Evolutionary conservation across 2,113 vertebrate genomes (phyloP).

Genomic region (Carassius auratus): DNA sequence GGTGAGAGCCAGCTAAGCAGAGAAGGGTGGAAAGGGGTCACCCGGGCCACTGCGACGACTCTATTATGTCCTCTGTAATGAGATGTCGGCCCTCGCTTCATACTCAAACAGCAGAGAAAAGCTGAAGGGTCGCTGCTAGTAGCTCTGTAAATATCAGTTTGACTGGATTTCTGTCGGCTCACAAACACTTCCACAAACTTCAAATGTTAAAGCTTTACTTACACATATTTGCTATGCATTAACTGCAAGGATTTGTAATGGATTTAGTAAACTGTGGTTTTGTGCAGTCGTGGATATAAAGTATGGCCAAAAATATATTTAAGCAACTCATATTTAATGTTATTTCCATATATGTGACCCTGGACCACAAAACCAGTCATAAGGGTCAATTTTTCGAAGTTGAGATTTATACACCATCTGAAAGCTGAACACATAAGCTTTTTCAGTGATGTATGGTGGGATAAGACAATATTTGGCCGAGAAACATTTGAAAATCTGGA

Average conservation of each 20-base stretch:
- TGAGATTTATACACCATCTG: too few relatives aligned
- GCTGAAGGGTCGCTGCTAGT: background rate
- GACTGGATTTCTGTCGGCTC: constrained; percentile 30
- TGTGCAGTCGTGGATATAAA: background rate
- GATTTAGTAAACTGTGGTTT: background rate
- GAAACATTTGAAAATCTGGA: too few relatives aligned
- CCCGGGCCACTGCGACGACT: constrained; percentile 24
- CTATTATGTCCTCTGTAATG: constrained; percentile 55
- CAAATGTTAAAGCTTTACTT: constrained; percentile 15
- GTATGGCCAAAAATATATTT: background rate
- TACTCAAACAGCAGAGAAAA: constrained; percentile 5
- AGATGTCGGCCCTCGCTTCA: constrained; percentile 41
- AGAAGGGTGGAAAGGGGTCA: constrained; percentile 37
- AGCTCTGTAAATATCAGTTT: constrained; percentile 44
- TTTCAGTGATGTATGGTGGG: too few relatives aligned
- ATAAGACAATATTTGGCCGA: too few relatives aligned
- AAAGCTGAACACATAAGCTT: too few relatives aligned
- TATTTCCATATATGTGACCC: background rate
- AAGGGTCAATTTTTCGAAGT: too few relatives aligned
- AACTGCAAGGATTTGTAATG: background rate
- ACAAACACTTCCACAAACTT: constrained; percentile 15
- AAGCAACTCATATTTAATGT: background rate
- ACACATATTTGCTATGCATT: background rate
- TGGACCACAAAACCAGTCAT: too few relatives aligned
- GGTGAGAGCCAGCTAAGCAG: constrained; percentile 25